Evolutionary conservation across 2,113 vertebrate genomes (phyloP), one percentile per base, ranked within the genome.

Genomic region (Pongo abelii): DNA sequence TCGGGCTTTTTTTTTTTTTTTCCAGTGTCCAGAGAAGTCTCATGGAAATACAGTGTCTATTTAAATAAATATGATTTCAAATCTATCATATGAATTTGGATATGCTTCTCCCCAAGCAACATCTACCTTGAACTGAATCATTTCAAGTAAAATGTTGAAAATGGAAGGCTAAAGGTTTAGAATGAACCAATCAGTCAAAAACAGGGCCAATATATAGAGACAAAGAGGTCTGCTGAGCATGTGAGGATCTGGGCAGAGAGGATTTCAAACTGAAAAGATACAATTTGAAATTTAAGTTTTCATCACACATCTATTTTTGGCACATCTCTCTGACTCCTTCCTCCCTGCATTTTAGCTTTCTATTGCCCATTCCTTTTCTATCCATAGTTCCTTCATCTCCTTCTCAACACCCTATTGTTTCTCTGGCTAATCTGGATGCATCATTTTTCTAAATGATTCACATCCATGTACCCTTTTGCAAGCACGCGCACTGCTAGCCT

Each of bases 51-150:
- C 30, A 75, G 23, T 72, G 32, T 72, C 94, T 94, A 55, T 57
- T 97, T 88, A 96, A 97, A 95, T 95, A 96, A 90, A 78, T 40
- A 81, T 22, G 64, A 84, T 88, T 97, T 72, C 70, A 75, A 96
- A 61, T 67, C 57, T 93, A 35, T 85, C 59, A 35, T 32, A 48
- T 9, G 30, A 77, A 77, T 93, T 69, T 69, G 61, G 80, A 83
- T 84, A 40, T n/a, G 46, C 43, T 90, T 80, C 52, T 87, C 69
- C 55, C 70, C 32, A 32, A 83, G 83, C 74, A 79, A 89, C 43
- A 86, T 59, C 35, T 81, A 86, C 27, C 59, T 78, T 35, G 59
- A 85, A 84, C 1, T 38, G 32, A 92, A 55, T 22, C 17, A 48
- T 50, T 61, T 93, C 78, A 88, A 90, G 79, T n/a, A 27, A 59